phyloP scores from a whole-genome alignment of 2,113 vertebrate species.

The Alces alces region DNA sequence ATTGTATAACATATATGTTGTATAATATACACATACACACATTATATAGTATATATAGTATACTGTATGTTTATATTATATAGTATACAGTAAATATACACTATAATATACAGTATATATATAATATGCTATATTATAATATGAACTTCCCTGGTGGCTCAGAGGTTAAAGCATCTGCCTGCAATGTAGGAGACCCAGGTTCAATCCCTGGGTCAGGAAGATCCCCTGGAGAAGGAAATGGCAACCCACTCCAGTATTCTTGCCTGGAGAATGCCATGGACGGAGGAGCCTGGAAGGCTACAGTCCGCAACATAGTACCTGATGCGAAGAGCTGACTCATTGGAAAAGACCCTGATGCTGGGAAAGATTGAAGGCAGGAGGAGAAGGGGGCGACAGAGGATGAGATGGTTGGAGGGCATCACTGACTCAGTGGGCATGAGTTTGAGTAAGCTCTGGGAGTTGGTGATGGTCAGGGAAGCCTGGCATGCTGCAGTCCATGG shows the following conservation, averaged over 20 bases:
- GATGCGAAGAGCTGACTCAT: background rate
- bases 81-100: background rate
- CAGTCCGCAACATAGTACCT: background rate
- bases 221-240: no score
- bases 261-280: no score
- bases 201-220: no score
- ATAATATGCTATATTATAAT: background rate
- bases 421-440: background rate
- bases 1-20: background rate
- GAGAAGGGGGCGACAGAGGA: background rate
- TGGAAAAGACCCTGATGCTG: background rate
- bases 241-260: no score
- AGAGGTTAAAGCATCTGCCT: no score
- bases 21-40: background rate
- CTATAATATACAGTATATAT: background rate
- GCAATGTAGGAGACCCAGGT: no score
- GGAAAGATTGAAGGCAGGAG: background rate
- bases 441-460: background rate
- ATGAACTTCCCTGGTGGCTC: background rate
- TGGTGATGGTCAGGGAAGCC: background rate
- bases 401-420: background rate
- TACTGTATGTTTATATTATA: background rate
- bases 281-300: no score
- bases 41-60: background rate
- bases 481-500: accelerated